Base-by-base conservation (phyloP, 2,888 invertebrate genomes). In the Leucoptera coffeella region DNA sequence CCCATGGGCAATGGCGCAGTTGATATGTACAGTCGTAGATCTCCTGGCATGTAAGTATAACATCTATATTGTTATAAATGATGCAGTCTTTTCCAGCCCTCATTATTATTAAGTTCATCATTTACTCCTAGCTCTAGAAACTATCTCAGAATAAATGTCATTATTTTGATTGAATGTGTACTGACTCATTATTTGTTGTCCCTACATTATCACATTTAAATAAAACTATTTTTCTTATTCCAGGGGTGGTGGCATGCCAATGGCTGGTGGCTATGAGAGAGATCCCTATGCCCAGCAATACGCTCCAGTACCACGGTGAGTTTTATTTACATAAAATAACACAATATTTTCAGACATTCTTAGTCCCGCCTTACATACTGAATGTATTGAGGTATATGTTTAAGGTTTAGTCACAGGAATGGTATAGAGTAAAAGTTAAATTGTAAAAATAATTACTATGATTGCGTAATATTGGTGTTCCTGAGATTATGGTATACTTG, bases 301-400 rank as follows among this genome's bases (percentile, higher is more conserved):
- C 46, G 51, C 67, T 0, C 62, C 67, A 6, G 59, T 69, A 58
- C 67, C 61, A 50, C 62, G 71, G 72, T 72, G 48, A 59, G 71
- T 29, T 26, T 31, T 12, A 27, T 13, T 23, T 22, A 11, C n/a
- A n/a, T n/a, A n/a, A n/a, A n/a, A n/a, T n/a, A n/a, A n/a, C n/a
- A n/a, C n/a, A n/a, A n/a, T n/a, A n/a, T n/a, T n/a, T n/a, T n/a
- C n/a, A n/a, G n/a, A n/a, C n/a, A n/a, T n/a, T n/a, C n/a, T n/a
- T n/a, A n/a, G n/a, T n/a, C n/a, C n/a, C n/a, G n/a, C n/a, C n/a
- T n/a, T n/a, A n/a, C n/a, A n/a, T n/a, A n/a, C n/a, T n/a, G n/a
- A n/a, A n/a, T n/a, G n/a, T 25, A 23, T 11, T 28, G 14, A 8
- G 8, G 7, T 19, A 8, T 14, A 9, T 11, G 12, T 25, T 19